Evolutionary conservation across 2,113 vertebrate genomes (phyloP).

Genomic region (Onychostruthus taczanowskii): DNA sequence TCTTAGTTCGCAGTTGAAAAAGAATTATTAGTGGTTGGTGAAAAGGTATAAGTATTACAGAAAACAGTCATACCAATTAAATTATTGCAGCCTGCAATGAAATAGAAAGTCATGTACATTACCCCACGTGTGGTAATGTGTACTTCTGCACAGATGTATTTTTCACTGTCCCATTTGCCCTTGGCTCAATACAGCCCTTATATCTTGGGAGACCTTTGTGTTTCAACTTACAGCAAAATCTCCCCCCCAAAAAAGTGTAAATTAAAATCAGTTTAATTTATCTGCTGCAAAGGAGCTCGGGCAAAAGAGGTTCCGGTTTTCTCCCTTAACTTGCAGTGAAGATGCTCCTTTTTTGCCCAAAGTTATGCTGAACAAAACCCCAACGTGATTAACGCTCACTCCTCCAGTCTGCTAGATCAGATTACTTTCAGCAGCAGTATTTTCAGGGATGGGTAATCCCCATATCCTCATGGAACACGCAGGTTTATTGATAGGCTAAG

Average conservation of each 20-base stretch:
- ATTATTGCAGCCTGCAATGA: not conserved
- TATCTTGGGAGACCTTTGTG: not conserved
- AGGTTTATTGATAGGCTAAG: not conserved
- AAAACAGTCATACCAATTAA: not conserved
- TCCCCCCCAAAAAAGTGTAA: not conserved
- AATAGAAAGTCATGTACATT: not conserved
- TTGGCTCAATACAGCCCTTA: not conserved
- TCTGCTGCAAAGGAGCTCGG: not conserved
- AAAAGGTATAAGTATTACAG: not conserved
- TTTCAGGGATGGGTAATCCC: conserved; percentile 30
- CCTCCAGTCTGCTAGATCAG: not conserved
- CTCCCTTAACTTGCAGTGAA: not conserved
- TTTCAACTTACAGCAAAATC: not conserved
- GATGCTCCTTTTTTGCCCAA: not conserved
- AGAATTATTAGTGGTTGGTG: not conserved
- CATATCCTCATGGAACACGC: not conserved
- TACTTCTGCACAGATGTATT: not conserved
- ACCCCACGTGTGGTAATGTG: not conserved
- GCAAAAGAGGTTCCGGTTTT: not conserved
- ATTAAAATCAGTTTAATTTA: not conserved
- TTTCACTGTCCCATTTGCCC: not conserved
- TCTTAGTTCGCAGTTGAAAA: not conserved
- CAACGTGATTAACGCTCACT: not conserved
- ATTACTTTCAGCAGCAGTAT: conserved; percentile 7
- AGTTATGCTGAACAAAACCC: not conserved